Base-by-base conservation (phyloP, 2,113 vertebrate species). In the Xerus inauris region DNA sequence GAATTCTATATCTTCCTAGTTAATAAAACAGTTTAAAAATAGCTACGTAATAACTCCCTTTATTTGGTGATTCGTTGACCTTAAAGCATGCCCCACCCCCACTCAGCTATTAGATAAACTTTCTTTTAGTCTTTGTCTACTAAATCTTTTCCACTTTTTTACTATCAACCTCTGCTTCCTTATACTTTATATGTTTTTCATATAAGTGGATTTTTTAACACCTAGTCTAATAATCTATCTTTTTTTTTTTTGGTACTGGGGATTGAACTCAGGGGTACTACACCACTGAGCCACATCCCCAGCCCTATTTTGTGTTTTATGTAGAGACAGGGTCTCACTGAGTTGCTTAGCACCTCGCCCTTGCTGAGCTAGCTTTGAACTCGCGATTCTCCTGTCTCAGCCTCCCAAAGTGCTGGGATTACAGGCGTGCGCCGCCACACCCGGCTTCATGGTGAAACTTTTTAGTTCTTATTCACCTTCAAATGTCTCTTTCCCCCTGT, bases 21-120 rank as follows among this genome's bases (percentile, higher is more conserved):
- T 49, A 91, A 22, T 40, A 77, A 40, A 81, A 64, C 75, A 76
- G 83, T 94, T 96, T 92, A 81, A 93, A 97, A 62, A 38, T 35
- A 38, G 45, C 87, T 88, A 64, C 40, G n/a, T 71, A 73, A 45
- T 59, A 22, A 84, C 22, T 84, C 35, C 86, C 45, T 64, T 45
- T 79, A 75, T 69, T 49, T 69, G 1, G 47, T 51, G 11, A 71
- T 91, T 81, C 72, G 83, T 91, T 82, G 17, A 84, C 35, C 67
- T 87, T 64, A 40, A 64, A 88, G 16, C 3, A 82, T 51, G 54
- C 28, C 40, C 16, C 22, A 0, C 1, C 19, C 0, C 0, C n/a
- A 40, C 5, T 16, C 8, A 59, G 24, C 24, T 54, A 30, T 80
- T 77, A 47, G 2, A 65, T 94, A 72, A 69, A n/a, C 28, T 87